Conservation (phyloP, 30 jellyfish, hydroid and myxozoan genomes). For the Turritopsis dohrnii region DNA sequence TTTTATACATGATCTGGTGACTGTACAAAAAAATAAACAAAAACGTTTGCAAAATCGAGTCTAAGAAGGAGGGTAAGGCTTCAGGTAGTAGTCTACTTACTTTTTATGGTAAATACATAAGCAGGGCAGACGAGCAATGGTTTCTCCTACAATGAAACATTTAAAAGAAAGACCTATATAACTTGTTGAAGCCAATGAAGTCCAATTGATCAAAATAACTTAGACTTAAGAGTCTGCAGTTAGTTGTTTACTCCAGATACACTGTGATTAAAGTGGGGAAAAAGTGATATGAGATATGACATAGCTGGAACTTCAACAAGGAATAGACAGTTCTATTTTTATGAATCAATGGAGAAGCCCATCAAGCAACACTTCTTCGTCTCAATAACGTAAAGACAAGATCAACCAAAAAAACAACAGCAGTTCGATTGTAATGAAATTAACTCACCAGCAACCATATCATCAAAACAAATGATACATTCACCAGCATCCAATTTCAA, state of each 20-base stretch:
- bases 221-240: too few species aligned
- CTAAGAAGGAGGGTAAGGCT: too few species aligned
- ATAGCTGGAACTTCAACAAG: background rate
- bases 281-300: background rate
- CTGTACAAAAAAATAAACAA: too few species aligned
- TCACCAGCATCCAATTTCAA: slow-evolving; percentile 83
- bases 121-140: slow-evolving; percentile 91
- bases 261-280: background rate
- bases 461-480: slow-evolving; percentile 90
- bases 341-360: too few species aligned
- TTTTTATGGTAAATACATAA: slow-evolving; percentile 77
- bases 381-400: background rate
- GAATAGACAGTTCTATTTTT: too few species aligned
- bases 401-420: background rate
- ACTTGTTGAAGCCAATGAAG: too few species aligned
- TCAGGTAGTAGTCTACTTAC: slow-evolving; percentile 30
- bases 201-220: too few species aligned
- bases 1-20: too few species aligned
- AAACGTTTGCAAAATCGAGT: too few species aligned
- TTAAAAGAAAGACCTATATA: background rate
- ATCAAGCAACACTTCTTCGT: background rate
- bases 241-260: too few species aligned
- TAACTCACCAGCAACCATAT: slow-evolving; percentile 59
- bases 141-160: slow-evolving; percentile 49
- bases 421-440: too few species aligned